A percentile compares a stretch with the other conserved stretches of the same genome.
phyloP scores from a whole-genome alignment of 1,140 invertebrate species.

The Meloidogyne floridensis region DNA sequence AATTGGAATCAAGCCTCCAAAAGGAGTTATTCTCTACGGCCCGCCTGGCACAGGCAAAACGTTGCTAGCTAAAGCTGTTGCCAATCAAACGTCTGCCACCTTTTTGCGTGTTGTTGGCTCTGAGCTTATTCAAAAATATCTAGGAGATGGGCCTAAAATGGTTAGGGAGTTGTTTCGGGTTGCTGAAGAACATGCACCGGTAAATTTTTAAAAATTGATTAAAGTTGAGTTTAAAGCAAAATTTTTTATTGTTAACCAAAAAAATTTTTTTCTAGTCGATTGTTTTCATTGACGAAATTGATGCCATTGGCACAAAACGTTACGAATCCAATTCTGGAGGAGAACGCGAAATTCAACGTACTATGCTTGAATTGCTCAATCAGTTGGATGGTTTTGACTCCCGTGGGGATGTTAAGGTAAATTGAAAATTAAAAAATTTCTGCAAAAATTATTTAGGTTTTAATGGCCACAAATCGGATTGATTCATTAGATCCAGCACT shows the following conservation, averaged over 20 bases:
- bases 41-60: slow-evolving; percentile 98
- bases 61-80: slow-evolving; percentile 94
- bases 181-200: slow-evolving; percentile 95
- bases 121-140: slow-evolving; percentile 97
- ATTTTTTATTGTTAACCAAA: neutral
- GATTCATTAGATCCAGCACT: slow-evolving; percentile 97
- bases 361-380: slow-evolving; percentile 98
- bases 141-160: slow-evolving; percentile 97
- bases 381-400: slow-evolving; percentile 98
- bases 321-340: slow-evolving; percentile 99
- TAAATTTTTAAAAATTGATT: slow-evolving; percentile 22
- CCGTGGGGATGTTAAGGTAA: slow-evolving; percentile 86
- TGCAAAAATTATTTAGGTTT: slow-evolving; percentile 71
- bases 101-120: slow-evolving; percentile 97
- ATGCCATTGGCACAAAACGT: slow-evolving; percentile 95
- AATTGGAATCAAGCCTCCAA: slow-evolving; percentile 99
- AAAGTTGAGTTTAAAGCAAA: too few species aligned
- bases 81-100: slow-evolving; percentile 98
- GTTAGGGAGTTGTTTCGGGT: slow-evolving; percentile 96
- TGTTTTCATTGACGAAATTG: slow-evolving; percentile 99
- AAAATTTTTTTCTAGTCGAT: slow-evolving; percentile 75
- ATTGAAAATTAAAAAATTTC: too few species aligned
- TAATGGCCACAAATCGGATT: slow-evolving; percentile 99
- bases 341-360: slow-evolving; percentile 98
- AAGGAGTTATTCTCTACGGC: slow-evolving; percentile 98